Evolutionary conservation across 2,888 invertebrate genomes (phyloP).

Genomic region (Plebejus melissa): DNA sequence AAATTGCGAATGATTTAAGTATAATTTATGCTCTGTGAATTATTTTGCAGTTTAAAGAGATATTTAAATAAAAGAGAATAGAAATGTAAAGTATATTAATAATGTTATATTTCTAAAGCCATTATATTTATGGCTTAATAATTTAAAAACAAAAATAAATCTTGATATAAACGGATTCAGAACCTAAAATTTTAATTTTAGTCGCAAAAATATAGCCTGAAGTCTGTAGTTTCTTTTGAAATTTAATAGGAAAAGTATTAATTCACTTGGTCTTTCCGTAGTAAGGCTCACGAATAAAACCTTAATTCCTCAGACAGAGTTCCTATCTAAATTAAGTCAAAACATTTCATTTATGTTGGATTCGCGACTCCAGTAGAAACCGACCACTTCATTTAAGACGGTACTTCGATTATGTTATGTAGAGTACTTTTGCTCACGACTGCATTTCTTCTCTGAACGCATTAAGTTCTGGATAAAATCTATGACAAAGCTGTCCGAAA

Average conservation of each 20-base stretch:
- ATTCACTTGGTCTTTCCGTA: not conserved
- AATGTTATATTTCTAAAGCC: too few relatives aligned
- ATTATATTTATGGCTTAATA: too few relatives aligned
- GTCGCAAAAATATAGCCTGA: not conserved
- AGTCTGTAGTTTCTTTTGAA: not conserved
- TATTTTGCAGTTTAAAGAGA: too few relatives aligned
- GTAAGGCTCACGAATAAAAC: not conserved
- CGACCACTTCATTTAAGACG: not conserved
- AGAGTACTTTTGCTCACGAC: not conserved
- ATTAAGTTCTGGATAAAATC: not conserved
- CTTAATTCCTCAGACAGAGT: not conserved
- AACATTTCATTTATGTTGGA: conserved; percentile 7
- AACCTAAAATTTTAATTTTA: not conserved
- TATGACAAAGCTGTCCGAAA: not conserved
- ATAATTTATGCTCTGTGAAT: too few relatives aligned
- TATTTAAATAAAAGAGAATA: too few relatives aligned
- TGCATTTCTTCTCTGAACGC: not conserved
- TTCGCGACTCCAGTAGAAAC: not conserved
- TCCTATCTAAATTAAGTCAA: conserved; percentile 12
- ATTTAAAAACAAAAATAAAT: too few relatives aligned
- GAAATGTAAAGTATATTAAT: too few relatives aligned
- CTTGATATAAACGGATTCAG: too few relatives aligned
- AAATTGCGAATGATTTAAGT: too few relatives aligned
- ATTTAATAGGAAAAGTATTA: not conserved
- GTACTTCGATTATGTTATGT: not conserved